Percentiles rank a stretch among this genome's conserved stretches.
Evolutionary conservation across 2,113 vertebrate species (phyloP).

Genomic region (Caranx melampygus): DNA sequence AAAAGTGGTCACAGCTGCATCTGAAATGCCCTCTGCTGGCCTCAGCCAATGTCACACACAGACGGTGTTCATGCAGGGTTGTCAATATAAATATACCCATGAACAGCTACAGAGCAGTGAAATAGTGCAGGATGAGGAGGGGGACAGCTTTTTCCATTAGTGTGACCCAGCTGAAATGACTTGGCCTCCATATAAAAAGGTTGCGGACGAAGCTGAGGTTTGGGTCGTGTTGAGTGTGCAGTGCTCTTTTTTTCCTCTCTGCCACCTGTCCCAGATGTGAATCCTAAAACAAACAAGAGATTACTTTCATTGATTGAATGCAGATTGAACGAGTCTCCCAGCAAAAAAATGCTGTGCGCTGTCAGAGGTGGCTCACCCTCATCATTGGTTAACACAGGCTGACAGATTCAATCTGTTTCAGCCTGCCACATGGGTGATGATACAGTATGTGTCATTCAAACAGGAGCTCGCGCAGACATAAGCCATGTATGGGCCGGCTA

Average conservation of each 20-base stretch:
- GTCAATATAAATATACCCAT: slow-evolving; percentile 34
- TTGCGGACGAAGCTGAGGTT: slow-evolving; percentile 18
- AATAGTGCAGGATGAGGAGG: slow-evolving; percentile 6
- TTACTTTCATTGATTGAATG: slow-evolving; percentile 93
- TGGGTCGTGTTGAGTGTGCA: neutral
- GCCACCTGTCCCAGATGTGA: slow-evolving; percentile 73
- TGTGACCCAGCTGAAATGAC: slow-evolving; percentile 39
- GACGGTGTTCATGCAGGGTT: slow-evolving; percentile 16
- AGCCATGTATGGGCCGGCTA: neutral
- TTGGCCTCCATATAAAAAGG: slow-evolving; percentile 35
- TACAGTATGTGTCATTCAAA: slow-evolving; percentile 82
- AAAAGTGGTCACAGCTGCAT: slow-evolving; percentile 47
- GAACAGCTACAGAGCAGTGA: slow-evolving; percentile 23
- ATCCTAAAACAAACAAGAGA: slow-evolving; percentile 90
- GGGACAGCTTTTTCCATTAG: slow-evolving; percentile 29
- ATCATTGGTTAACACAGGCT: slow-evolving; percentile 89
- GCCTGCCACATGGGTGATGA: slow-evolving; percentile 83
- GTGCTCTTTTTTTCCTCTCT: neutral
- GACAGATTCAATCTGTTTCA: slow-evolving; percentile 92
- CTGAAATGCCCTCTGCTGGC: slow-evolving; percentile 16
- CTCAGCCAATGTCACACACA: slow-evolving; percentile 33
- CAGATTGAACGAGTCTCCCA: slow-evolving; percentile 87
- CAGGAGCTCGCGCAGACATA: slow-evolving; percentile 19
- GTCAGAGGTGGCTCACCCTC: slow-evolving; percentile 86
- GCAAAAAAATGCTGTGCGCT: slow-evolving; percentile 73